Conservation (phyloP, 2,113 vertebrate genomes). For the Oxygymnocypris stewartii region DNA sequence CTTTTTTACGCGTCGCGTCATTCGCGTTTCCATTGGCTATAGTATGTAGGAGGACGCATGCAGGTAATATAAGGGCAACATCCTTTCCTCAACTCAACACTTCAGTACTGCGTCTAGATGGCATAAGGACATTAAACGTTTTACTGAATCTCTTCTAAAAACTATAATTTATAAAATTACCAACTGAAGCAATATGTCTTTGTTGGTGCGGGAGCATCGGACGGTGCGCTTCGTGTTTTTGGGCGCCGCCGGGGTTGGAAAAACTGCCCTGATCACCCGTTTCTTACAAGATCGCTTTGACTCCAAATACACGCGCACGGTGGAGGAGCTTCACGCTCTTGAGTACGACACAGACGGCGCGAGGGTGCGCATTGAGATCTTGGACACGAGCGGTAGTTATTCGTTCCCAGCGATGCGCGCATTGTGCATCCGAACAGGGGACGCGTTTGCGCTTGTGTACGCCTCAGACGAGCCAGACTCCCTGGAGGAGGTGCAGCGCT, state of each 20-base stretch:
- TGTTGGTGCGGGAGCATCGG: constrained; percentile 45
- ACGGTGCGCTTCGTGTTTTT: constrained; percentile 72
- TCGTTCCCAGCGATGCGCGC: constrained; percentile 78
- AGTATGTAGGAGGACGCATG: background rate
- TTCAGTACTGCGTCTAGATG: background rate
- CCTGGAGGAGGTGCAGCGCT: constrained; percentile 68
- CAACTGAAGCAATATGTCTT: constrained; percentile 58
- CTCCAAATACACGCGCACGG: constrained; percentile 71
- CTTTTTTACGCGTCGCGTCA: background rate
- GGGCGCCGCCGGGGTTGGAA: constrained; percentile 75
- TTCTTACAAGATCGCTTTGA: constrained; percentile 72
- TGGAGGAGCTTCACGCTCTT: constrained; percentile 75
- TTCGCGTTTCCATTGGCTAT: constrained; percentile 9
- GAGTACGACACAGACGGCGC: constrained; percentile 62
- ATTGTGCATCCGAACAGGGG: constrained; percentile 71
- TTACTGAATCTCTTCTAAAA: background rate
- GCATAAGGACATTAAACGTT: background rate
- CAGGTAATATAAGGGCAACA: constrained; percentile 8
- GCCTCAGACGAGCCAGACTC: constrained; percentile 68
- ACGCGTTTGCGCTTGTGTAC: constrained; percentile 75
- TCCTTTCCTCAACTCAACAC: background rate
- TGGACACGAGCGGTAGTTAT: constrained; percentile 79
- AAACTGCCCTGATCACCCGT: constrained; percentile 73
- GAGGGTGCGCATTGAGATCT: constrained; percentile 68
- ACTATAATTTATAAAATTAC: background rate